phyloP scores from a whole-genome alignment of 2,888 invertebrate genomes.

The Balanococcus diminutus region DNA sequence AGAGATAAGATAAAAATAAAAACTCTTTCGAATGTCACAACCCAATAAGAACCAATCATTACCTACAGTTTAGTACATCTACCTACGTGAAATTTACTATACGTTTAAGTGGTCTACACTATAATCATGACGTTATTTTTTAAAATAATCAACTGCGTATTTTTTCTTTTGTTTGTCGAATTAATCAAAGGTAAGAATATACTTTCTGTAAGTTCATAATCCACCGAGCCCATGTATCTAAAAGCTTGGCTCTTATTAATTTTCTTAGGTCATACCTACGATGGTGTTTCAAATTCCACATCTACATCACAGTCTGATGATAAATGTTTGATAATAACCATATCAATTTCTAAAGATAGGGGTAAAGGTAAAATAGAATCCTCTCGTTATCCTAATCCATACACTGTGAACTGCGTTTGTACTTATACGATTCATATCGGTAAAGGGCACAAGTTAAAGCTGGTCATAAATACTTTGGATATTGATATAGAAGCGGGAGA shows the following conservation, averaged over 20 bases:
- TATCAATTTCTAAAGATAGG: background rate
- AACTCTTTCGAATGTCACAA: background rate
- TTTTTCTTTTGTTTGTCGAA: background rate
- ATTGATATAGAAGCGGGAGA: conserved; percentile 15
- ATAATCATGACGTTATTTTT: background rate
- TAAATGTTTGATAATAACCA: conserved; percentile 19
- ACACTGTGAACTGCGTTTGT: conserved; percentile 15
- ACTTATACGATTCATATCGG: conserved; percentile 40
- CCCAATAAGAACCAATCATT: background rate
- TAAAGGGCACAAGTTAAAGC: background rate
- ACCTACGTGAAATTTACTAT: background rate
- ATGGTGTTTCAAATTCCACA: background rate
- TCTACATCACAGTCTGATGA: background rate
- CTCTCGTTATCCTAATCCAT: conserved; percentile 4
- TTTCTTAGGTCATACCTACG: background rate
- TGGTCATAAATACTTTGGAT: background rate
- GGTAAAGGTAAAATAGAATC: conserved; percentile 1
- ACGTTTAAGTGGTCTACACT: background rate
- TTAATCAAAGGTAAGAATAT: conserved; percentile 18
- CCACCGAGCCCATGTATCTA: background rate
- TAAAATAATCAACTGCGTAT: background rate
- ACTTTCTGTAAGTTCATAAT: background rate
- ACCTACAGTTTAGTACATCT: background rate
- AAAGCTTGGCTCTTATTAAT: background rate
- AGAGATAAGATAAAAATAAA: background rate